A percentile compares a stretch with the other conserved stretches of the same genome.
Evolutionary conservation across 2,113 vertebrate genomes (phyloP).

Genomic region (Seriola aureovittata): DNA sequence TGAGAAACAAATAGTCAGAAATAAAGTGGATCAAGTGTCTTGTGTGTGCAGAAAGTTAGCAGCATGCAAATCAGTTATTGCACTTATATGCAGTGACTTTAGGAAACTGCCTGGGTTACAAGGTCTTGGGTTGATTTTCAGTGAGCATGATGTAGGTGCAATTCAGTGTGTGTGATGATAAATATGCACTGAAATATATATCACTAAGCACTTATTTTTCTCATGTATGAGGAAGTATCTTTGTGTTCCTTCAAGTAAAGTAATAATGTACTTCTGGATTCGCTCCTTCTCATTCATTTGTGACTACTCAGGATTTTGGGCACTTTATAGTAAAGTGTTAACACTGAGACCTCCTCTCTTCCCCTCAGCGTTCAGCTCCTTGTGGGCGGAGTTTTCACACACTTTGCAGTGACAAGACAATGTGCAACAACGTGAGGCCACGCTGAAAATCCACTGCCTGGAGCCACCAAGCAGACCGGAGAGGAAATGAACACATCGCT

Average conservation of each 20-base stretch:
- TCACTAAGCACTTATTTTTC: background rate
- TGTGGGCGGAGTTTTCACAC: slow-evolving; percentile 86
- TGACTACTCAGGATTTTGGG: background rate
- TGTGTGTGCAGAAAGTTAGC: background rate
- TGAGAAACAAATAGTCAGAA: background rate
- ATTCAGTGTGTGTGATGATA: background rate
- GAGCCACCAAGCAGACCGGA: slow-evolving; percentile 74
- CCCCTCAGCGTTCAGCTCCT: slow-evolving; percentile 28
- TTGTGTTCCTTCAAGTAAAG: background rate
- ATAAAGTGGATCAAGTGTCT: background rate
- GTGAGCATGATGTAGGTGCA: background rate
- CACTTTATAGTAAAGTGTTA: slow-evolving; percentile 2
- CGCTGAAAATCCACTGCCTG: slow-evolving; percentile 80
- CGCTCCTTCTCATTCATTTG: background rate
- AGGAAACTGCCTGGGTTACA: background rate
- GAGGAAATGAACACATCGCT: slow-evolving; percentile 81
- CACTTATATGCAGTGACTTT: background rate
- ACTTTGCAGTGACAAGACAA: slow-evolving; percentile 81
- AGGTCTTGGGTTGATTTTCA: background rate
- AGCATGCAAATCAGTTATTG: too few relatives aligned
- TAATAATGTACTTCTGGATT: background rate
- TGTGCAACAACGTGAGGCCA: slow-evolving; percentile 73
- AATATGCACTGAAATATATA: background rate
- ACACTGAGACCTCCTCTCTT: slow-evolving; percentile 9
- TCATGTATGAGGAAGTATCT: background rate